These are phyloP conservation scores for Lamellibrachia luymesi DNA, from an alignment of 1,140 invertebrate species.

Conservation along the genomic window DNA sequence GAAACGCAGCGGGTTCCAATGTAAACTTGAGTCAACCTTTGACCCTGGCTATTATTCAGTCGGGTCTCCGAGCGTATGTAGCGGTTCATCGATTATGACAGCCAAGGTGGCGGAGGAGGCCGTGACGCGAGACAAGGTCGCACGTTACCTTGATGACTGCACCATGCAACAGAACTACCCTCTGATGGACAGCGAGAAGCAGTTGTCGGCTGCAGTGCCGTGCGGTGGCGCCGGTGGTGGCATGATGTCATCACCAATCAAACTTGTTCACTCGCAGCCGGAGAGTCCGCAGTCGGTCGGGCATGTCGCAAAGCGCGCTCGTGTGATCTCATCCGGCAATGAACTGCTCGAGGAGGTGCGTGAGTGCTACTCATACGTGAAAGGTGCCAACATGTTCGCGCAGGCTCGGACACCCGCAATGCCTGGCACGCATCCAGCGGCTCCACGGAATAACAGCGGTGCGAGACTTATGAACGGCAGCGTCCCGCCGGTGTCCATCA, in stretches of 20 bases:
- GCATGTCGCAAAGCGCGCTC: slow-evolving; percentile 25
- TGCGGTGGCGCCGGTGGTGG: background rate
- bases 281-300: slow-evolving; percentile 15
- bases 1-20: background rate
- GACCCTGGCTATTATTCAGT: slow-evolving; percentile 5
- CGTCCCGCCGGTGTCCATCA: background rate
- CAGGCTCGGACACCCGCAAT: background rate
- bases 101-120: background rate
- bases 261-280: background rate
- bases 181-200: background rate
- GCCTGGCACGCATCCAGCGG: background rate
- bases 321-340: slow-evolving; percentile 23
- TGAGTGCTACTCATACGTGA: slow-evolving; percentile 20
- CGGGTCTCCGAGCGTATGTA: background rate
- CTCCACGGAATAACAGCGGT: background rate
- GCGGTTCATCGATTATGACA: background rate
- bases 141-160: background rate
- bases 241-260: background rate
- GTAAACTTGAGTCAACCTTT: background rate
- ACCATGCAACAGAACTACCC: background rate
- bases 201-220: background rate
- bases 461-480: background rate
- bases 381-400: slow-evolving; percentile 21
- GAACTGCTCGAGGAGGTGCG: slow-evolving; percentile 28
- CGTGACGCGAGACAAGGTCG: background rate